Percentiles rank a stretch among this genome's conserved stretches.
Conservation (phyloP, 2,797 vertebrate genomes). For the Acanthurus tractus region DNA sequence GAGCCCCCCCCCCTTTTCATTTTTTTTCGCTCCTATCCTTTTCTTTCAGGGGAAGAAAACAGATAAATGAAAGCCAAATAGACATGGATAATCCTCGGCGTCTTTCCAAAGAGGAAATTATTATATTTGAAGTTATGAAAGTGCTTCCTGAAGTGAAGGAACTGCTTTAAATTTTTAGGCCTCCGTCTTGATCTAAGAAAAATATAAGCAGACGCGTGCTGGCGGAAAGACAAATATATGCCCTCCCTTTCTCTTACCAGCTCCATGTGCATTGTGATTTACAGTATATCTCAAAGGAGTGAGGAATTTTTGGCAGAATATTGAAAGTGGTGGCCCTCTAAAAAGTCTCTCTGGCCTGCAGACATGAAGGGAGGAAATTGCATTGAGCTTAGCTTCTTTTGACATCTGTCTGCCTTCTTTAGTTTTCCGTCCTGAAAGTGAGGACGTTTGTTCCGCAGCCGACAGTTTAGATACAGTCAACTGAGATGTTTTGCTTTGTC, state of each 20-base stretch:
- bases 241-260: conserved; percentile 35
- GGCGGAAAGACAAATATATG: conserved; percentile 73
- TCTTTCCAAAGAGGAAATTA: conserved; percentile 85
- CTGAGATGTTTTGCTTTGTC: conserved; percentile 64
- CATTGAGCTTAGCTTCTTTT: conserved; percentile 76
- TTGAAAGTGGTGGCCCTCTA: conserved; percentile 50
- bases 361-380: conserved; percentile 77
- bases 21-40: conserved; percentile 66
- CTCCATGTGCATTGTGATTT: conserved; percentile 65
- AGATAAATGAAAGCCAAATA: conserved; percentile 78
- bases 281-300: conserved; percentile 61
- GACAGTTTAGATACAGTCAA: conserved; percentile 63
- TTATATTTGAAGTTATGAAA: conserved; percentile 85
- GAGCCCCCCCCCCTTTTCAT: conserved; percentile 31
- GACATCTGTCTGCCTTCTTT: conserved; percentile 64
- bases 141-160: conserved; percentile 78
- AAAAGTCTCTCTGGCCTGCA: conserved; percentile 70
- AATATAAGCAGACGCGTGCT: conserved; percentile 74
- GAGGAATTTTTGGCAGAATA: conserved; percentile 30
- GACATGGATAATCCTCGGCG: conserved; percentile 74
- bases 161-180: conserved; percentile 72
- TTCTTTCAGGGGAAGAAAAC: conserved; percentile 68
- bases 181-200: conserved; percentile 79
- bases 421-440: conserved; percentile 64
- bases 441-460: conserved; percentile 65